Percentiles rank a stretch among this genome's conserved stretches.
phyloP scores from a whole-genome alignment of 2,888 invertebrate genomes.

The Steromphala cineraria region DNA sequence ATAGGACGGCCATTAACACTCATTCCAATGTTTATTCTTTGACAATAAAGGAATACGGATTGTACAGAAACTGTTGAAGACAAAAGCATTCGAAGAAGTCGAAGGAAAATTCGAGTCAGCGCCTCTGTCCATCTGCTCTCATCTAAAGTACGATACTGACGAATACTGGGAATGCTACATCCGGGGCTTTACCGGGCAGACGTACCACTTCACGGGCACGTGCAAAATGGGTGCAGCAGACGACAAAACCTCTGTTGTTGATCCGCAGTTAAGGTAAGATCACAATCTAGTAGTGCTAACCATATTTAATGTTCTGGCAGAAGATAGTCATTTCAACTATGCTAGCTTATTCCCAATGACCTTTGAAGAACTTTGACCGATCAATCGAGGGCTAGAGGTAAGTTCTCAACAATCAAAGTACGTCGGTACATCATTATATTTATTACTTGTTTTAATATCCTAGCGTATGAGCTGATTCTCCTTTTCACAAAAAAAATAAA shows the following conservation, averaged over 20 bases:
- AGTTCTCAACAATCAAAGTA: no score
- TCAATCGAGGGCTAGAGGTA: no score
- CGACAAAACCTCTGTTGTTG: conserved; percentile 80
- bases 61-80: conserved; percentile 43
- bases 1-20: no score
- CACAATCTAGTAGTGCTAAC: neutral
- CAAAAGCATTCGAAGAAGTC: conserved; percentile 43
- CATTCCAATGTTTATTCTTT: neutral
- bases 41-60: conserved; percentile 21
- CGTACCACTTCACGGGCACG: conserved; percentile 83
- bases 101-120: conserved; percentile 36
- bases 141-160: conserved; percentile 46
- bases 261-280: conserved; percentile 76
- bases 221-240: conserved; percentile 81
- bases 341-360: no score
- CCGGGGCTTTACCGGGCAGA: conserved; percentile 40
- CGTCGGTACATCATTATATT: no score
- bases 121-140: conserved; percentile 45
- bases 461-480: no score
- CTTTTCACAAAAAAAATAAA: no score
- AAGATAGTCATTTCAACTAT: no score
- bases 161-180: conserved; percentile 53
- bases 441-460: no score
- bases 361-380: no score
- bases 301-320: neutral